Conservation (phyloP, 2,888 invertebrate species). For the Nomada hirtipes region DNA sequence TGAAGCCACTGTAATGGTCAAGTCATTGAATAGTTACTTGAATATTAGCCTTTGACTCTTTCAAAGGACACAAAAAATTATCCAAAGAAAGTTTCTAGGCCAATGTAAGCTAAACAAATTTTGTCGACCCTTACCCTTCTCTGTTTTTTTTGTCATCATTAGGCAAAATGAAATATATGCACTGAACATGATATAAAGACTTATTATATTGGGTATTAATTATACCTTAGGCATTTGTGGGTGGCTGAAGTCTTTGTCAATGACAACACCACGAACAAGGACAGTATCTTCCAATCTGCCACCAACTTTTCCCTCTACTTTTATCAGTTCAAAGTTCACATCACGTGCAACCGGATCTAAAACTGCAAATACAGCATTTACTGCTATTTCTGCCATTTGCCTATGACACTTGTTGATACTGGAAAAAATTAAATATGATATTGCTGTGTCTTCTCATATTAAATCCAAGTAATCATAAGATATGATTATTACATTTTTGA, state of each 20-base stretch:
- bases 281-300: constrained; percentile 98
- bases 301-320: constrained; percentile 98
- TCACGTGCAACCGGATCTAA: constrained; percentile 97
- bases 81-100: constrained; percentile 14
- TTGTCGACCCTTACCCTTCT: constrained; percentile 41
- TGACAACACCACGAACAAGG: constrained; percentile 97
- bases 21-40: constrained; percentile 29
- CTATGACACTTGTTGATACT: constrained; percentile 97
- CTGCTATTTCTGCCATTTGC: constrained; percentile 99
- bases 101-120: constrained; percentile 14
- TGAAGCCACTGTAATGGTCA: constrained; percentile 48
- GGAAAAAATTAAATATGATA: constrained; percentile 69
- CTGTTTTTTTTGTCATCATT: constrained; percentile 50
- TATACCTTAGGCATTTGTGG: constrained; percentile 98
- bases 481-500: constrained; percentile 92
- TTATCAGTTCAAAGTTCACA: constrained; percentile 99
- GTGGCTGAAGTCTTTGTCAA: constrained; percentile 99
- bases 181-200: background rate
- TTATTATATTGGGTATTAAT: background rate
- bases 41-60: constrained; percentile 2
- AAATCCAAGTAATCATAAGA: background rate
- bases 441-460: constrained; percentile 6
- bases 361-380: constrained; percentile 97
- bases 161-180: constrained; percentile 7
- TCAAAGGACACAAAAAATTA: constrained; percentile 5